Base-by-base conservation (phyloP, 2,888 invertebrate genomes). In the Sepiola atlantica region DNA sequence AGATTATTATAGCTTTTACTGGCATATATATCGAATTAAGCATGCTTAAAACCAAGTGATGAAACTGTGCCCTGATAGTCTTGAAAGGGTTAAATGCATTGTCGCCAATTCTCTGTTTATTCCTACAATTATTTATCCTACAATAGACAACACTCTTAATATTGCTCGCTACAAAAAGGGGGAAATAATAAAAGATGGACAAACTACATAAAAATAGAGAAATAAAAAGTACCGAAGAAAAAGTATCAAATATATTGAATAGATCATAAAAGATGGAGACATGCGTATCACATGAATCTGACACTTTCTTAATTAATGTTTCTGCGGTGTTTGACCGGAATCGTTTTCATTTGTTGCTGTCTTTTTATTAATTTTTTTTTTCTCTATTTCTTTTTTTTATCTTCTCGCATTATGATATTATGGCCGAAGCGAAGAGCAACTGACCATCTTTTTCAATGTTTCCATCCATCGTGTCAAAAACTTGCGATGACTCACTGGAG, bases 281-380 rank as follows among this genome's bases (percentile, higher is more conserved):
- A 77, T 77, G 77, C 18, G 32, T 32, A 77, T 77, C 77, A 77
- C 32, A 77, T n/a, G n/a, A n/a, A 77, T 32, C 77, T 77, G 77
- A 77, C 77, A 77, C 77, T 77, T 77, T 77, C 77, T 77, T 77
- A 77, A 77, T 77, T 77, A 77, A 77, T 77, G 77, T 77, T 77
- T 77, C 77, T 77, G n/a, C n/a, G 77, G n/a, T 18, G 32, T 77
- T 77, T 77, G 77, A 77, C 77, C 32, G 77, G 32, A n/a, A 77
- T 16, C 16, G 77, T 77, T 77, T 77, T 77, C 32, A 77, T 77
- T 77, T 77, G 77, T 32, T 77, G n/a, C 32, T 32, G 18, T 77
- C n/a, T 77, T 77, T 32, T 45, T 45, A 45, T 45, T 45, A 45
- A 4, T 45, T 45, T 45, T 45, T 8, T 45, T 45, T 45, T 45